Conservation (phyloP, 2,113 vertebrate species). For the Nesogale talazaci region DNA sequence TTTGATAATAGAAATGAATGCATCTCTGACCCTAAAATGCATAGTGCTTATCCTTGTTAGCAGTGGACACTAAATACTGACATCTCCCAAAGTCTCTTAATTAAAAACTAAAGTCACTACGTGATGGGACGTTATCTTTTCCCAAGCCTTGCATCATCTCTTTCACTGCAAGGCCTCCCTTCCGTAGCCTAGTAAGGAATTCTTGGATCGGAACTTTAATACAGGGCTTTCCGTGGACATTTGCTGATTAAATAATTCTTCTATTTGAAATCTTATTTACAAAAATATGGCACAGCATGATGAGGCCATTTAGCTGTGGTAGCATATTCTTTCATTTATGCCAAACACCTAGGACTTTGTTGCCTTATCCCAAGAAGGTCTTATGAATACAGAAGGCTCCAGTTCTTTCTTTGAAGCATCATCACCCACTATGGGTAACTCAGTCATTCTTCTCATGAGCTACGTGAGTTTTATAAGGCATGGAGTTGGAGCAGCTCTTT, state of each 20-base stretch:
- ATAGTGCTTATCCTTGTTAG: background rate
- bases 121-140: background rate
- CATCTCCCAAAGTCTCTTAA: background rate
- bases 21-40: background rate
- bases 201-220: constrained; percentile 4
- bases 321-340: background rate
- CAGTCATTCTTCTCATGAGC: constrained; percentile 54
- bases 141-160: background rate
- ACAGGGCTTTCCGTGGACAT: constrained; percentile 11
- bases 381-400: background rate
- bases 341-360: background rate
- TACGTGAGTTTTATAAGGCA: constrained; percentile 60
- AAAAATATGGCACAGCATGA: constrained; percentile 23
- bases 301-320: background rate
- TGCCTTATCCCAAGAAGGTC: background rate
- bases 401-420: background rate
- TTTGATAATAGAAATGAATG: constrained; percentile 14
- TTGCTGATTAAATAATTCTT: background rate
- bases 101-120: background rate
- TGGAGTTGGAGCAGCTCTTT: constrained; percentile 63
- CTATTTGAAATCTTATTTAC: background rate
- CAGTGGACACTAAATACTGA: background rate
- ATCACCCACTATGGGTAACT: constrained; percentile 39
- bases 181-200: background rate
- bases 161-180: background rate